Evolutionary conservation across 2,113 vertebrate genomes (phyloP).

Genomic region (Lasiurus cinereus): DNA sequence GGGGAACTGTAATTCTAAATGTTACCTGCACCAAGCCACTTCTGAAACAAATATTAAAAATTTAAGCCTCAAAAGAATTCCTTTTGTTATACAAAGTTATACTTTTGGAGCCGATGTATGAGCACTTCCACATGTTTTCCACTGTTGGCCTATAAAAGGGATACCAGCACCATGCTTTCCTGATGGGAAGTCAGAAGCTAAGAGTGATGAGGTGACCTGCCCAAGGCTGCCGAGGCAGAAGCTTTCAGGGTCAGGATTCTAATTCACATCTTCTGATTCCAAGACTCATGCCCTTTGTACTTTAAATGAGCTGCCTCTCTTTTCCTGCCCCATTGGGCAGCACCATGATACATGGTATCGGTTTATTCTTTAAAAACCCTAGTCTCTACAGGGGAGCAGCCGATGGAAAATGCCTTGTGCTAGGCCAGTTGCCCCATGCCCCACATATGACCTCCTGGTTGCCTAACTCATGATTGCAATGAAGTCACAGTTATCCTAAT

Average conservation of each 20-base stretch:
- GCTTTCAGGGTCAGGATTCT: background rate
- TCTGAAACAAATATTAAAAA: slow-evolving; percentile 56
- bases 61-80: slow-evolving; percentile 1
- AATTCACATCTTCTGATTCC: background rate
- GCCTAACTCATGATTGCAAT: slow-evolving; percentile 61
- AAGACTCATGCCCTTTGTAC: background rate
- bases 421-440: background rate
- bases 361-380: background rate
- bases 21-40: background rate
- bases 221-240: background rate
- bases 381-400: background rate
- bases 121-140: background rate
- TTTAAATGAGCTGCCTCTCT: background rate
- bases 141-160: background rate
- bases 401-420: background rate
- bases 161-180: background rate
- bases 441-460: slow-evolving; percentile 56
- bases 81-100: background rate
- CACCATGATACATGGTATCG: background rate
- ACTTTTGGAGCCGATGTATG: background rate
- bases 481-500: slow-evolving; percentile 73
- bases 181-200: background rate
- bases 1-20: slow-evolving; percentile 21
- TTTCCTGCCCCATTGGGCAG: background rate
- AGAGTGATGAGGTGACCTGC: background rate